Percentiles rank a stretch among this genome's conserved stretches.
These are phyloP conservation scores for Lepidocyrtoides sp. DNA, from an alignment of 2,888 invertebrate species.

Conservation along the genomic window DNA sequence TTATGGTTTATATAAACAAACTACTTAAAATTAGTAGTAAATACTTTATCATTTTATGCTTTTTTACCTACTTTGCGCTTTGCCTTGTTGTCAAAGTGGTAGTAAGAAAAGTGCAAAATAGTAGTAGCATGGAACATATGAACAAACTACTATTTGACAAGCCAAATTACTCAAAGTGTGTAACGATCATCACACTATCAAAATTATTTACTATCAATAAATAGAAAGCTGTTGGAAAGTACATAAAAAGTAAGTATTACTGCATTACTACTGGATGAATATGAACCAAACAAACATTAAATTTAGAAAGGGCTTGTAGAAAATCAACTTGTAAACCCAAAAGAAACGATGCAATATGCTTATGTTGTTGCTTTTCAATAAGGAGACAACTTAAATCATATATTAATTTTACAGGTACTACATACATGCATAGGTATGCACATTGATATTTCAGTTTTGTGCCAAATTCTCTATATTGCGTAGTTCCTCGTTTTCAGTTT, in stretches of 20 bases:
- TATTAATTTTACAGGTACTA: no score
- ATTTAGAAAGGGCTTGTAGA: background rate
- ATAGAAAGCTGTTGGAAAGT: background rate
- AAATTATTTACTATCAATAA: background rate
- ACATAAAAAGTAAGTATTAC: background rate
- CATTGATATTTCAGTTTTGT: background rate
- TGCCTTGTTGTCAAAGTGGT: no score
- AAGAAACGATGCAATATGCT: background rate
- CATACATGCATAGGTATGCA: no score
- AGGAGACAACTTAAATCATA: no score
- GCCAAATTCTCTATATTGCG: slow-evolving; percentile 10
- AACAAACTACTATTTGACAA: background rate
- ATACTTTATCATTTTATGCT: no score
- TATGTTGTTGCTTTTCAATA: no score
- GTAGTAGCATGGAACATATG: background rate
- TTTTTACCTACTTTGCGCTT: no score
- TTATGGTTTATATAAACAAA: no score
- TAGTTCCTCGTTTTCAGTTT: slow-evolving; percentile 1
- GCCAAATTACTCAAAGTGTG: background rate
- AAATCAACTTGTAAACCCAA: background rate
- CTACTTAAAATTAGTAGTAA: no score
- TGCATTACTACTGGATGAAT: no score
- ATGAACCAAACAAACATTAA: no score
- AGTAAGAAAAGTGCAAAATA: no score
- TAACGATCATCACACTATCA: background rate